A percentile compares a stretch with the other conserved stretches of the same genome.
These are phyloP conservation scores for Sesia bembeciformis DNA, from an alignment of 2,888 invertebrate genomes.

Conservation along the genomic window DNA sequence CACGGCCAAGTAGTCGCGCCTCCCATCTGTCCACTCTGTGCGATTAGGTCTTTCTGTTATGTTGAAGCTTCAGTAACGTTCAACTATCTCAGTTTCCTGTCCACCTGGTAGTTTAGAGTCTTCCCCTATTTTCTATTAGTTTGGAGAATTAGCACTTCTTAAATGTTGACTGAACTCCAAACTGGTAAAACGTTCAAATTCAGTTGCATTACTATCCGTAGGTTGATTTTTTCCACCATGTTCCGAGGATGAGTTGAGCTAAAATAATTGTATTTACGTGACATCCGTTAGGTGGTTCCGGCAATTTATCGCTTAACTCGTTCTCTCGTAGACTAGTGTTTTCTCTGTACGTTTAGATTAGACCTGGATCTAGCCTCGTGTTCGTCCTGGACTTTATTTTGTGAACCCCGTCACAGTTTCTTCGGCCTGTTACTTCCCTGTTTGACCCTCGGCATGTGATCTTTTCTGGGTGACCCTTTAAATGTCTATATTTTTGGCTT, in stretches of 20 bases:
- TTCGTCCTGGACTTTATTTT: slow-evolving; percentile 28
- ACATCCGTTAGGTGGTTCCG: neutral
- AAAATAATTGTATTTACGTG: slow-evolving; percentile 3
- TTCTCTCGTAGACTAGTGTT: slow-evolving; percentile 43
- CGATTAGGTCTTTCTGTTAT: slow-evolving; percentile 70
- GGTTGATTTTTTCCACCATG: slow-evolving; percentile 15
- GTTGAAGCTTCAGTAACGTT: slow-evolving; percentile 54
- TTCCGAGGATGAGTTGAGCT: slow-evolving; percentile 32
- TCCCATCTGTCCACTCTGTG: slow-evolving; percentile 70
- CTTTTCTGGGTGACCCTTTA: slow-evolving; percentile 31
- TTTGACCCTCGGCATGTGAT: slow-evolving; percentile 42
- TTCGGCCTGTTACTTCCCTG: slow-evolving; percentile 22
- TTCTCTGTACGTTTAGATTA: slow-evolving; percentile 40
- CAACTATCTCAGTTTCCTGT: slow-evolving; percentile 38
- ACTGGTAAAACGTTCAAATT: slow-evolving; percentile 15
- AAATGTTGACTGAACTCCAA: slow-evolving; percentile 9
- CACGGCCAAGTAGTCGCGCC: slow-evolving; percentile 71
- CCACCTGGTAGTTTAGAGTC: slow-evolving; percentile 58
- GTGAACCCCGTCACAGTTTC: slow-evolving; percentile 31
- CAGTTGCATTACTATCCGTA: slow-evolving; percentile 5
- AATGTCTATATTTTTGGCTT: slow-evolving; percentile 14
- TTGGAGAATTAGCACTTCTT: slow-evolving; percentile 11
- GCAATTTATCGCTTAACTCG: slow-evolving; percentile 23
- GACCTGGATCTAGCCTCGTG: slow-evolving; percentile 33
- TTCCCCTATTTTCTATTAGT: slow-evolving; percentile 23